Percentiles rank a stretch among this genome's conserved stretches.
phyloP scores from a whole-genome alignment of 2,113 vertebrate species.

The Anser cygnoides region DNA sequence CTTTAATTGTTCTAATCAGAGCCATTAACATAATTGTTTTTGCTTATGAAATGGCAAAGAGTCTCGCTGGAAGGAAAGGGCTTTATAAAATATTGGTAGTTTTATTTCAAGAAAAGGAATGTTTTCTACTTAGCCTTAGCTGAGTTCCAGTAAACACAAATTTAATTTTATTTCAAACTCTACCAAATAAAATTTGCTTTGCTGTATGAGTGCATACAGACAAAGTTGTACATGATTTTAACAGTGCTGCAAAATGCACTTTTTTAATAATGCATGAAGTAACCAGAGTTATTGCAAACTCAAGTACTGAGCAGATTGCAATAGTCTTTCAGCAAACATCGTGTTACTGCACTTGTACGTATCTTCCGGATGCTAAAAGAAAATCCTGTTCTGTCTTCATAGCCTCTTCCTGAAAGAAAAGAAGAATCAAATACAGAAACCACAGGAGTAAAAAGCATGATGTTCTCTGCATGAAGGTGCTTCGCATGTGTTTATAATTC shows the following conservation, averaged over 20 bases:
- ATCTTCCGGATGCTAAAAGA: neutral
- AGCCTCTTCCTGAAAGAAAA: neutral
- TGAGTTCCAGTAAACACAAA: neutral
- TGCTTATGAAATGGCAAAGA: neutral
- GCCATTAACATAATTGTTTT: neutral
- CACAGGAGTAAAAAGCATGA: neutral
- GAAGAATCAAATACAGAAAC: neutral
- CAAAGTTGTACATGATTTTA: neutral
- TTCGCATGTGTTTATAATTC: neutral
- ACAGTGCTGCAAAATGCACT: neutral
- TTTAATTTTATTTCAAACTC: neutral
- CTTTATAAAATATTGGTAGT: neutral
- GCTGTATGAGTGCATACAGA: neutral
- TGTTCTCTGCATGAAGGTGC: neutral
- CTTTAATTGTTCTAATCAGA: constrained; percentile 19
- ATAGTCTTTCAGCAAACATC: neutral
- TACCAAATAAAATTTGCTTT: neutral
- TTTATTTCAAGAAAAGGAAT: constrained; percentile 1
- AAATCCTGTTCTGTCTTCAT: neutral
- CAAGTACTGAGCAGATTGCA: neutral
- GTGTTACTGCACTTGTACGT: neutral
- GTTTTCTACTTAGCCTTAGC: neutral
- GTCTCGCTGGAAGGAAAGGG: neutral
- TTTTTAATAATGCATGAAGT: constrained; percentile 48
- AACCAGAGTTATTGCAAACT: constrained; percentile 28